These are phyloP conservation scores for Stenoptilia bipunctidactyla DNA, from an alignment of 2,888 invertebrate species.

Conservation along the genomic window DNA sequence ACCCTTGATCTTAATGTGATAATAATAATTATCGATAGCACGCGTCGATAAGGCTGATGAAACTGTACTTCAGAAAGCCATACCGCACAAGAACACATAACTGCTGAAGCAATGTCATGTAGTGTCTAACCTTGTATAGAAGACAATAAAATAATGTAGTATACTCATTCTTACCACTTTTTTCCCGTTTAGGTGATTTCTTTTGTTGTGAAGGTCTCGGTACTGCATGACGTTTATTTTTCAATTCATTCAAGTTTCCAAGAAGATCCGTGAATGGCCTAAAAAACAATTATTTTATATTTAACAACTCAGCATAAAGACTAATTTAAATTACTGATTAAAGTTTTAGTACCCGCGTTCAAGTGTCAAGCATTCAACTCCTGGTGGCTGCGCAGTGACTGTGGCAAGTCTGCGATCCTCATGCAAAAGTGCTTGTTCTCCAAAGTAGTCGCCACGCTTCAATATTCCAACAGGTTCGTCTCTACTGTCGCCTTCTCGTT, in stretches of 20 bases:
- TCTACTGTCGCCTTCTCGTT: conserved; percentile 69
- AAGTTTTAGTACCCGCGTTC: conserved; percentile 88
- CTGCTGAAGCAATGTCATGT: too few species aligned
- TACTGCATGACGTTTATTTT: conserved; percentile 41
- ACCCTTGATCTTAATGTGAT: too few species aligned
- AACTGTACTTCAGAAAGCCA: too few species aligned
- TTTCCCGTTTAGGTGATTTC: conserved; percentile 39
- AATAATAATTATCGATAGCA: too few species aligned
- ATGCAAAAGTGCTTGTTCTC: conserved; percentile 87
- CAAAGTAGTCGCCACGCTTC: conserved; percentile 87
- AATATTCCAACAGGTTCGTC: conserved; percentile 79
- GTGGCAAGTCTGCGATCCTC: conserved; percentile 92
- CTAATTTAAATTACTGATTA: too few species aligned
- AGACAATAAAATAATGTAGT: too few species aligned
- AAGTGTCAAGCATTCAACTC: conserved; percentile 89
- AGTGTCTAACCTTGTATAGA: too few species aligned
- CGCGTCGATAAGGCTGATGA: too few species aligned
- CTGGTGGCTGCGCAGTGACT: conserved; percentile 86
- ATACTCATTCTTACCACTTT: conserved; percentile 41
- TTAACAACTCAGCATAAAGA: not conserved
- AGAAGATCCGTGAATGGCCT: conserved; percentile 86
- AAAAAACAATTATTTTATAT: conserved; percentile 15
- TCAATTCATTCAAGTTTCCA: conserved; percentile 81
- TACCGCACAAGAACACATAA: too few species aligned
- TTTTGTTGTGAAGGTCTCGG: conserved; percentile 43